Base-by-base conservation (phyloP, 2,113 vertebrate genomes). In the Ammospiza nelsoni region DNA sequence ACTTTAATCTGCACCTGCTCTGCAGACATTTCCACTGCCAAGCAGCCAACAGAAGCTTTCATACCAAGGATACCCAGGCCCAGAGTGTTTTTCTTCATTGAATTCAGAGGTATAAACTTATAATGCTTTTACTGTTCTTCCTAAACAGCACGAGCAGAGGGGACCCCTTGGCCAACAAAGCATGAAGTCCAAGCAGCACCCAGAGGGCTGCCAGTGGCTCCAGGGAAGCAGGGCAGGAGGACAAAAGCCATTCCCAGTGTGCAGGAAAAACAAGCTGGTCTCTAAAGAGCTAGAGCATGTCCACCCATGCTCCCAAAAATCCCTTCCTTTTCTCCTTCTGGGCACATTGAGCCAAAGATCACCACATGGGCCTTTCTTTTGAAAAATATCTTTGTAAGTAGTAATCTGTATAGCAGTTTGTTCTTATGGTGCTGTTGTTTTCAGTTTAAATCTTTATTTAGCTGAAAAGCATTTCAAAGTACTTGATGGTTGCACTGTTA, bases 111-210 rank as follows among this genome's bases (percentile, higher is more conserved):
- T 37, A 49, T 77, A 37, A 89, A 58, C 3, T 27, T 37, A 20
- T 11, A 62, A 78, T 37, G 11, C 7, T 58, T 82, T 62, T 63
- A 46, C 10, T 39, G 25, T 15, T 48, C 49, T 59, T 76, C 44
- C 43, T 59, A 35, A 81, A 41, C 6, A 15, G 1, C 2, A 29
- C 15, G 15, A 41, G 3, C 1, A 1, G 23, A 29, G 20, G 13
- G 6, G 24, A 20, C 5, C 48, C 29, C 24, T 35, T 0, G 1
- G 24, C 2, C 6, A 82, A 21, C 7, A 48, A 78, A 17, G 3
- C 0, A 0, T 15, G 39, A 57, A 57, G 28, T 5, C 44, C 11
- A 4, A 58, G 58, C 1, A 3, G 5, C 27, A 19, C 33, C 54
- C 54, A 66, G 37, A 44, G 43, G 29, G 11, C 15, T 75, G 11